Conservation (phyloP, 2,888 invertebrate species). For the Drosophila niveifrons region DNA sequence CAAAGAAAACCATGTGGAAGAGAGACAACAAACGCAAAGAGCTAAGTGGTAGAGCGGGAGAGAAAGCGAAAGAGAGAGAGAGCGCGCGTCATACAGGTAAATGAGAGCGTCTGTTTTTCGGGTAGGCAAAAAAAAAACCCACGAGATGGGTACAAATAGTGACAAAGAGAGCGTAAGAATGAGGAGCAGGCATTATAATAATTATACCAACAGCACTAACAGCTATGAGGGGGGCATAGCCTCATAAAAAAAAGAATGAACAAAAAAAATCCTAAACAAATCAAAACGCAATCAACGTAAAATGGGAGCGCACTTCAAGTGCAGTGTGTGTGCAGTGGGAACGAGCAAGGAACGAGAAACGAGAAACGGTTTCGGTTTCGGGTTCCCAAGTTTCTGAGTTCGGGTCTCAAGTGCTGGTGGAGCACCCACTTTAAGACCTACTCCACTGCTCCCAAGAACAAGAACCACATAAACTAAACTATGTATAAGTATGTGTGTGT, state of each 20-base stretch:
- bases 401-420: conserved; percentile 48
- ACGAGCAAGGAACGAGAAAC: no score
- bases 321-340: conserved; percentile 3
- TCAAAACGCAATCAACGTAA: conserved; percentile 60
- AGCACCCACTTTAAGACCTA: conserved; percentile 42
- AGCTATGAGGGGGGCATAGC: conserved; percentile 1
- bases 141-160: background rate
- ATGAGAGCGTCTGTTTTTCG: conserved; percentile 23
- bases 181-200: conserved; percentile 13
- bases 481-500: conserved; percentile 6
- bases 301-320: conserved; percentile 36
- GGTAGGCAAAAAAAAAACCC: conserved; percentile 3
- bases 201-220: conserved; percentile 12
- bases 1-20: background rate
- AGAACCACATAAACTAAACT: conserved; percentile 6
- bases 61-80: conserved; percentile 14
- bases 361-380: conserved; percentile 13
- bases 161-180: conserved; percentile 15
- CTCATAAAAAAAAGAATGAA: background rate
- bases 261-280: conserved; percentile 48
- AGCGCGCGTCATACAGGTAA: conserved; percentile 20
- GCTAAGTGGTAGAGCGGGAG: background rate
- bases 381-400: background rate
- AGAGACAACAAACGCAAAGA: background rate
- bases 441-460: conserved; percentile 41